Evolutionary conservation across 1,140 invertebrate species (phyloP).

Genomic region (Drosophila azteca): DNA sequence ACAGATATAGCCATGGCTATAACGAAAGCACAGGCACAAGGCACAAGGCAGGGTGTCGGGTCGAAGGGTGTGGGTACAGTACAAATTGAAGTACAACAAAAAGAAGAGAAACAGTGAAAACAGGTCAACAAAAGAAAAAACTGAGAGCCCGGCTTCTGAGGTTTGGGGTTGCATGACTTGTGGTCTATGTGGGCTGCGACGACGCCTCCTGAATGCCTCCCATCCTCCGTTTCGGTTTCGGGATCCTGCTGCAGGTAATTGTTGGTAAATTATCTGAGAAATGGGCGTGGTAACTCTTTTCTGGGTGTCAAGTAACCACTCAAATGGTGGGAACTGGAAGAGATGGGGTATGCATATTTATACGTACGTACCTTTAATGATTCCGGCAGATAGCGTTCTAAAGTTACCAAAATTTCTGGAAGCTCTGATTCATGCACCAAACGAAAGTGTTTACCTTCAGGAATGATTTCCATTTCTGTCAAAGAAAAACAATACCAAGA

Average conservation of each 20-base stretch:
- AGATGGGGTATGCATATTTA: background rate
- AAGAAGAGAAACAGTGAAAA: constrained; percentile 51
- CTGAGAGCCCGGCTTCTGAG: constrained; percentile 20
- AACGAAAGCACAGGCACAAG: constrained; percentile 11
- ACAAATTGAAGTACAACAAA: constrained; percentile 64
- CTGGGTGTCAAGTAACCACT: constrained; percentile 10
- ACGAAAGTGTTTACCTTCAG: constrained; percentile 93
- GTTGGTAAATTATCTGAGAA: constrained; percentile 61
- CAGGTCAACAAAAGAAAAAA: constrained; percentile 60
- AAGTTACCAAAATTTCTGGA: constrained; percentile 89
- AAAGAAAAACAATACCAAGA: constrained; percentile 66
- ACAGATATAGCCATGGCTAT: constrained; percentile 19
- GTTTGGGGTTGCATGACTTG: constrained; percentile 72
- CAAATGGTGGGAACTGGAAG: background rate
- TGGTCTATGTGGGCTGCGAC: constrained; percentile 28
- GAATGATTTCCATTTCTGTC: constrained; percentile 90
- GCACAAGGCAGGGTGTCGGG: constrained; percentile 26
- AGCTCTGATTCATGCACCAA: constrained; percentile 91
- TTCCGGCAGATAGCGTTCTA: constrained; percentile 90
- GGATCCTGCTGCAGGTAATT: constrained; percentile 51
- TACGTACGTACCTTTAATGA: constrained; percentile 89
- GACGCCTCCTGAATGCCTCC: constrained; percentile 32
- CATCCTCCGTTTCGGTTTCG: background rate
- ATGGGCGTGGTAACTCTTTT: constrained; percentile 47
- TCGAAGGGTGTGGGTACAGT: constrained; percentile 22